Evolutionary conservation across 2,113 vertebrate genomes (phyloP).

Genomic region (Cyprinodon brontotheroides): DNA sequence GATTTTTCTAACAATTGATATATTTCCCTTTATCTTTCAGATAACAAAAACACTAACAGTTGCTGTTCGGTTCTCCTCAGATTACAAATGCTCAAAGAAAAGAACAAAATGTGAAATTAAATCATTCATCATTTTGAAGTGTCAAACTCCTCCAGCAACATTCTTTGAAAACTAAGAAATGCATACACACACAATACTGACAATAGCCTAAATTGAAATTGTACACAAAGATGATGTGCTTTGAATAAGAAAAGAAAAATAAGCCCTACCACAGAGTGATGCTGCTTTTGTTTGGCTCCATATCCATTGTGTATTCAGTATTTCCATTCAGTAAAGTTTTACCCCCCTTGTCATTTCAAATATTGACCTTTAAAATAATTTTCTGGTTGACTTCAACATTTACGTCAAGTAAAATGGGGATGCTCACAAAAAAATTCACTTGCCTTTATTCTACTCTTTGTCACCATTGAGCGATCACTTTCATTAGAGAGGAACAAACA

Average conservation of each 20-base stretch:
- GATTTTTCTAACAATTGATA: slow-evolving; percentile 20
- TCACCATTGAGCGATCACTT: too few species aligned
- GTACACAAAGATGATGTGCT: slow-evolving; percentile 23
- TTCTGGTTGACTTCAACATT: neutral
- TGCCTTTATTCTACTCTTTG: too few species aligned
- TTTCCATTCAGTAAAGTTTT: slow-evolving; percentile 17
- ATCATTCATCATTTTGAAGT: slow-evolving; percentile 66
- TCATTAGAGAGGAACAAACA: too few species aligned
- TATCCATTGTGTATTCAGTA: slow-evolving; percentile 28
- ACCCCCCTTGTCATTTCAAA: neutral
- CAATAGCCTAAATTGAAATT: slow-evolving; percentile 33
- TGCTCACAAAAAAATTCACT: too few species aligned
- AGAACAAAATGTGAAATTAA: slow-evolving; percentile 69
- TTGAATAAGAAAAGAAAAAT: slow-evolving; percentile 23
- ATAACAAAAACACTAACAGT: slow-evolving; percentile 32
- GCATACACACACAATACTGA: slow-evolving; percentile 8
- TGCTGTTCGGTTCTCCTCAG: slow-evolving; percentile 30
- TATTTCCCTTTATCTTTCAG: slow-evolving; percentile 41
- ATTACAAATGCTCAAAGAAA: slow-evolving; percentile 60
- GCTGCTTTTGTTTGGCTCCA: slow-evolving; percentile 30
- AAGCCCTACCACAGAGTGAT: slow-evolving; percentile 16
- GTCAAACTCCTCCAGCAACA: slow-evolving; percentile 41
- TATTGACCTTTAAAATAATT: slow-evolving; percentile 32
- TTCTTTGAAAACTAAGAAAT: slow-evolving; percentile 23
- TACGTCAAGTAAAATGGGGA: neutral